phyloP scores from a whole-genome alignment of 2,113 vertebrate genomes.

The Willisornis vidua region DNA sequence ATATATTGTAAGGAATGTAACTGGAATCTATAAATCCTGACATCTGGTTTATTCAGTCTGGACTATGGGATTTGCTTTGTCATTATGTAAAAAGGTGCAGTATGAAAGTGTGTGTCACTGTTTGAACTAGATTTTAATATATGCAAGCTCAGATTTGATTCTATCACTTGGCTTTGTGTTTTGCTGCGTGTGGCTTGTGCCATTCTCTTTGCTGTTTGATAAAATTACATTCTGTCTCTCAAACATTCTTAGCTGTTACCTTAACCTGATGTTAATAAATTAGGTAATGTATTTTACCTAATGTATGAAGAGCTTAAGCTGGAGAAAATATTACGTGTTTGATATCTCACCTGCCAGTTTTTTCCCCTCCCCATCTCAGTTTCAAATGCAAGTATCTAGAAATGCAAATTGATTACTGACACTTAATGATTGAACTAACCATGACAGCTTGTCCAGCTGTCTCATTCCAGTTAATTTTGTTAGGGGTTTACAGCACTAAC shows the following conservation, averaged over 20 bases:
- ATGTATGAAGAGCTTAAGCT: not conserved
- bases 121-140: not conserved
- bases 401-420: not conserved
- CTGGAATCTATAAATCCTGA: not conserved
- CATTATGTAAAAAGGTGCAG: not conserved
- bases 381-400: not conserved
- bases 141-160: not conserved
- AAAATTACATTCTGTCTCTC: not conserved
- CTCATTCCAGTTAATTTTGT: not conserved
- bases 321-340: not conserved
- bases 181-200: not conserved
- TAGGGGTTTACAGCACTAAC: not conserved
- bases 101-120: not conserved
- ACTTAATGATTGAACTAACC: not conserved
- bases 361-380: not conserved
- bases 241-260: not conserved
- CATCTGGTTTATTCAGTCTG: not conserved
- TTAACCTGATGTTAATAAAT: not conserved
- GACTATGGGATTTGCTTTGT: not conserved
- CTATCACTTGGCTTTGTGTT: not conserved
- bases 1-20: not conserved
- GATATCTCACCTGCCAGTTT: not conserved
- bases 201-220: not conserved
- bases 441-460: not conserved
- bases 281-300: not conserved